phyloP scores from a whole-genome alignment of 2,888 invertebrate species.

The Ecliptopera silaceata region DNA sequence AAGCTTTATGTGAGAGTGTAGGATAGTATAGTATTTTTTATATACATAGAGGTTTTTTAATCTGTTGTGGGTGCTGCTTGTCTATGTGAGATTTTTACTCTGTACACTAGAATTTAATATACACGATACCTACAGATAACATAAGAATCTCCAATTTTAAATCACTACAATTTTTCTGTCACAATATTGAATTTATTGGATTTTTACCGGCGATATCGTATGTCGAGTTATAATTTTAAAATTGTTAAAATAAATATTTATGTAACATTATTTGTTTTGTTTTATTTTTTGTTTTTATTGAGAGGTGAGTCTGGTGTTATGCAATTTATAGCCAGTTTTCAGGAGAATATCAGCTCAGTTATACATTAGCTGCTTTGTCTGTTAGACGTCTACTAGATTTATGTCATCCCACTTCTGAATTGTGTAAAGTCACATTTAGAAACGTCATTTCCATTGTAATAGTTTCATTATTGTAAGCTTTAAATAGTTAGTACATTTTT shows the following conservation, averaged over 20 bases:
- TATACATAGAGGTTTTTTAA: slow-evolving; percentile 50
- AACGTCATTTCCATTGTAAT: slow-evolving; percentile 38
- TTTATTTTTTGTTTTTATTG: slow-evolving; percentile 56
- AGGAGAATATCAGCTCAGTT: slow-evolving; percentile 25
- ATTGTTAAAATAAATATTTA: slow-evolving; percentile 81
- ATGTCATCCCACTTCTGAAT: slow-evolving; percentile 46
- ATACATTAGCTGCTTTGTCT: slow-evolving; percentile 58
- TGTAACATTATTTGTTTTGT: slow-evolving; percentile 71
- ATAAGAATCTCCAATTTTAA: slow-evolving; percentile 66
- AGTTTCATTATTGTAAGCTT: neutral
- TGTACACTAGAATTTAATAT: slow-evolving; percentile 51
- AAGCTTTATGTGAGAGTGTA: slow-evolving; percentile 73
- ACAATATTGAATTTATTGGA: slow-evolving; percentile 54
- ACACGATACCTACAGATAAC: slow-evolving; percentile 25
- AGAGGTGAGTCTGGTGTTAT: slow-evolving; percentile 75
- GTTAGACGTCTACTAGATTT: slow-evolving; percentile 65
- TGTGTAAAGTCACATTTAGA: slow-evolving; percentile 42
- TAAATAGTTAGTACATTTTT: neutral
- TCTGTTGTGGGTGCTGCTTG: slow-evolving; percentile 69
- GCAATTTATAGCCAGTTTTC: slow-evolving; percentile 72
- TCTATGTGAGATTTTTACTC: slow-evolving; percentile 56
- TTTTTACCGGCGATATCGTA: slow-evolving; percentile 56
- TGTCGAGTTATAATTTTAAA: slow-evolving; percentile 66
- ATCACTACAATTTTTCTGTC: slow-evolving; percentile 49
- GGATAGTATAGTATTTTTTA: slow-evolving; percentile 71